Percentiles rank a stretch among this genome's conserved stretches.
phyloP scores from a whole-genome alignment of 2,888 invertebrate species.

The Cephus pygmeus region DNA sequence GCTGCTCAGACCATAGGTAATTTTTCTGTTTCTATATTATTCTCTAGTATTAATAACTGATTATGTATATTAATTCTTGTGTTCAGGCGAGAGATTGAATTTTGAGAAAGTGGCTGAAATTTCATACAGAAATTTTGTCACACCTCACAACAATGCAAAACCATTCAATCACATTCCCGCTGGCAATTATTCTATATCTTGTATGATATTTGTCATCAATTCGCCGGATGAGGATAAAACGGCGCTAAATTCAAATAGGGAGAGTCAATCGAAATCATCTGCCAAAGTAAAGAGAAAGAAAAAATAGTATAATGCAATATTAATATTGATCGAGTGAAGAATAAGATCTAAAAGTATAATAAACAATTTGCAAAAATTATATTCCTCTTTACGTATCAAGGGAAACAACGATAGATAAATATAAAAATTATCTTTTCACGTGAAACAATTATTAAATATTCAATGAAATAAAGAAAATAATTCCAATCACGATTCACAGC shows the following conservation, averaged over 20 bases:
- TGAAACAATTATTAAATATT: not conserved
- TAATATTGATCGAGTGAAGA: not conserved
- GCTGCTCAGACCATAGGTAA: conserved; percentile 39
- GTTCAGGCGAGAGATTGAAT: conserved; percentile 26
- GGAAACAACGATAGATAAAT: not conserved
- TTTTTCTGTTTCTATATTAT: not conserved
- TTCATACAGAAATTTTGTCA: conserved; percentile 21
- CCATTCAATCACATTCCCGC: conserved; percentile 14
- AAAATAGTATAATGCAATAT: not conserved
- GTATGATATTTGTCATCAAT: conserved; percentile 21
- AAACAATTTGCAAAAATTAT: not conserved
- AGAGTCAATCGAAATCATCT: not conserved
- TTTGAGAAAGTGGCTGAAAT: conserved; percentile 31
- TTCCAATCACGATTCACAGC: not conserved
- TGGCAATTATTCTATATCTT: conserved; percentile 33
- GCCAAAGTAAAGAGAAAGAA: not conserved
- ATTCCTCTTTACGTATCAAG: not conserved
- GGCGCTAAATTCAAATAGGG: not conserved
- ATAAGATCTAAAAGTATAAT: not conserved
- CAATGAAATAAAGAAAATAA: no score
- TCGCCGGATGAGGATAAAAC: not conserved
- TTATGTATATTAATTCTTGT: not conserved
- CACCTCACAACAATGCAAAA: not conserved
- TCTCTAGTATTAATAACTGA: not conserved
- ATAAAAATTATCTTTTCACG: not conserved